phyloP scores from a whole-genome alignment of 2,113 vertebrate species.

The Lophochroa leadbeateri region DNA sequence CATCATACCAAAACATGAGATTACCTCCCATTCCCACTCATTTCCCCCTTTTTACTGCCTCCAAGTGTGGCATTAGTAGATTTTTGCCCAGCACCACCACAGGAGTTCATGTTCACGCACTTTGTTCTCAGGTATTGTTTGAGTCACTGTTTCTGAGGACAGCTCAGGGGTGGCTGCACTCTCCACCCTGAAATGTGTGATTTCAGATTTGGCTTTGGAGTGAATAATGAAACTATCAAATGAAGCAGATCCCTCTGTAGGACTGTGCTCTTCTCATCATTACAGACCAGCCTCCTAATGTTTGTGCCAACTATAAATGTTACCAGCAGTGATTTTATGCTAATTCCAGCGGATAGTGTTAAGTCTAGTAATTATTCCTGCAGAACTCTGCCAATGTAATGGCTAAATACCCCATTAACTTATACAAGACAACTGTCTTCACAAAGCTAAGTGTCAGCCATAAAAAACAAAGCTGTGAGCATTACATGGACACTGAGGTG shows the following conservation, averaged over 20 bases:
- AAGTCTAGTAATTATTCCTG: conserved; percentile 22
- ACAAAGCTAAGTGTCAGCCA: neutral
- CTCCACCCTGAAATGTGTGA: neutral
- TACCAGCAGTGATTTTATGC: conserved; percentile 16
- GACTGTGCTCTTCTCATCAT: neutral
- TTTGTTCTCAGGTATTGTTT: neutral
- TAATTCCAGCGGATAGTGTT: conserved; percentile 12
- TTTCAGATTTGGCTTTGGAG: neutral
- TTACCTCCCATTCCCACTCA: neutral
- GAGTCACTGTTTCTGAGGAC: neutral
- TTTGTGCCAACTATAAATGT: conserved; percentile 5
- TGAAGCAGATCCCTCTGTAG: neutral
- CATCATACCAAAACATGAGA: neutral
- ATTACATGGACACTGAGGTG: neutral
- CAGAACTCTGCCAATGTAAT: neutral
- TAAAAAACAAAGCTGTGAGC: neutral
- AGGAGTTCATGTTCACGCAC: neutral
- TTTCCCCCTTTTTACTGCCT: neutral
- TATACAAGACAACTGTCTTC: neutral
- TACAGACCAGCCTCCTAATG: neutral
- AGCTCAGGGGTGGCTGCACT: neutral
- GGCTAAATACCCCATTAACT: conserved; percentile 2
- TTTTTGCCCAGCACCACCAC: neutral
- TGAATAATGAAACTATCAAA: neutral
- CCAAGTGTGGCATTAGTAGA: neutral